phyloP scores from a whole-genome alignment of 2,113 vertebrate species.

The Malaclemys terrapin region DNA sequence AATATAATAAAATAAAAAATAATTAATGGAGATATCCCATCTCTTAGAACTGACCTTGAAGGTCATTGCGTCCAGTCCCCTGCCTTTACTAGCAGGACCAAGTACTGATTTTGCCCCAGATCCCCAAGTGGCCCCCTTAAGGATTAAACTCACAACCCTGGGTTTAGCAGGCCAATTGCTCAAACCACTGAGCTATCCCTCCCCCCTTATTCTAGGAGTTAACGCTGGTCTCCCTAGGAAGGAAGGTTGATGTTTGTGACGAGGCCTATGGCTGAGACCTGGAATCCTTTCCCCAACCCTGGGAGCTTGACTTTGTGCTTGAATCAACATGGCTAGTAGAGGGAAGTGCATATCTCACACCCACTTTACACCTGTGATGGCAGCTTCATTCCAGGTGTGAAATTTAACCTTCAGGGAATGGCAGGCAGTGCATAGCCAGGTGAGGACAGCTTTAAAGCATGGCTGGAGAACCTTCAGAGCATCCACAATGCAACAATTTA shows the following conservation, averaged over 20 bases:
- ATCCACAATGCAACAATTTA: neutral
- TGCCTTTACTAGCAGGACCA: too few relatives aligned
- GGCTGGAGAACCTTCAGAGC: accelerated
- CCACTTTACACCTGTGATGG: neutral
- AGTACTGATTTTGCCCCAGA: too few relatives aligned
- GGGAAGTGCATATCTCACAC: neutral
- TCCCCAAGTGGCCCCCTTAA: too few relatives aligned
- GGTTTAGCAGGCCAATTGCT: too few relatives aligned
- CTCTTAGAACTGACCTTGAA: too few relatives aligned
- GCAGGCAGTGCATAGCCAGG: neutral
- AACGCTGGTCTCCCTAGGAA: neutral
- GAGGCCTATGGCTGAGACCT: neutral
- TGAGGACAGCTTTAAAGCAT: neutral
- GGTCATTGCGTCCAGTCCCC: too few relatives aligned
- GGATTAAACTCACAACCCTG: too few relatives aligned
- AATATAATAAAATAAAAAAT: too few relatives aligned
- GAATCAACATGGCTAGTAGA: accelerated
- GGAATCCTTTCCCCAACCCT: neutral
- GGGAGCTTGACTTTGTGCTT: neutral
- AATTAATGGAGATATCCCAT: too few relatives aligned
- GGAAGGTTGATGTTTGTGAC: neutral
- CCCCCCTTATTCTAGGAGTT: neutral
- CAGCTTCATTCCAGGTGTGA: neutral
- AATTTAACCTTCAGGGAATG: neutral
- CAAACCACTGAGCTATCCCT: too few relatives aligned